Conservation (phyloP, 2,113 vertebrate species). For the Leucosticte australis region DNA sequence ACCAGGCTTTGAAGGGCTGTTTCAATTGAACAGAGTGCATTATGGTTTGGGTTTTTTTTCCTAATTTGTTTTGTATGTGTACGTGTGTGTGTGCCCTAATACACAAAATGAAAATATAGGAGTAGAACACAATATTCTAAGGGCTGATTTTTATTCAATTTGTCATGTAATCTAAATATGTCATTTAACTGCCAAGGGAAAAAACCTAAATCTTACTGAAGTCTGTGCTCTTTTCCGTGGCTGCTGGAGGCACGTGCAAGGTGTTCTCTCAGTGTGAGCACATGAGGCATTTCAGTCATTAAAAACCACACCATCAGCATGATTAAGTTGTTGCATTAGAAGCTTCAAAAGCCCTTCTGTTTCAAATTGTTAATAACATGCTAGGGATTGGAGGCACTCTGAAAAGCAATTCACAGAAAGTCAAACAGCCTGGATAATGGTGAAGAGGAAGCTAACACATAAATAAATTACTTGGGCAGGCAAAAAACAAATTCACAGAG, state of each 20-base stretch:
- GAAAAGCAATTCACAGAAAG: background rate
- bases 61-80: background rate
- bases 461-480: constrained; percentile 70
- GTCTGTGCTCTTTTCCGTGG: background rate
- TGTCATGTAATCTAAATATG: constrained; percentile 27
- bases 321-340: constrained; percentile 34
- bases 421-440: constrained; percentile 16
- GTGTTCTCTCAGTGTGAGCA: background rate
- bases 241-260: background rate
- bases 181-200: background rate
- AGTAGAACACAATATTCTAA: background rate
- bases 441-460: constrained; percentile 14
- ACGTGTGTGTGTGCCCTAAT: too few relatives aligned
- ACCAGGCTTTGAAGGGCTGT: background rate
- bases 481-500: constrained; percentile 64
- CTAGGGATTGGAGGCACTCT: background rate
- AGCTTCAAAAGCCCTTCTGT: constrained; percentile 3
- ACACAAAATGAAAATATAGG: background rate
- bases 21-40: background rate
- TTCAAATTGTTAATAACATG: constrained; percentile 46
- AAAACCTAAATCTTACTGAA: background rate
- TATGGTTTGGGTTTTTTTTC: fast-evolving
- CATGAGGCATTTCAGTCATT: background rate
- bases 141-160: constrained; percentile 29
- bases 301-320: background rate